Percentiles rank a stretch among this genome's conserved stretches.
Evolutionary conservation across 2,888 invertebrate genomes (phyloP).

Genomic region (Nomada hirtipes): DNA sequence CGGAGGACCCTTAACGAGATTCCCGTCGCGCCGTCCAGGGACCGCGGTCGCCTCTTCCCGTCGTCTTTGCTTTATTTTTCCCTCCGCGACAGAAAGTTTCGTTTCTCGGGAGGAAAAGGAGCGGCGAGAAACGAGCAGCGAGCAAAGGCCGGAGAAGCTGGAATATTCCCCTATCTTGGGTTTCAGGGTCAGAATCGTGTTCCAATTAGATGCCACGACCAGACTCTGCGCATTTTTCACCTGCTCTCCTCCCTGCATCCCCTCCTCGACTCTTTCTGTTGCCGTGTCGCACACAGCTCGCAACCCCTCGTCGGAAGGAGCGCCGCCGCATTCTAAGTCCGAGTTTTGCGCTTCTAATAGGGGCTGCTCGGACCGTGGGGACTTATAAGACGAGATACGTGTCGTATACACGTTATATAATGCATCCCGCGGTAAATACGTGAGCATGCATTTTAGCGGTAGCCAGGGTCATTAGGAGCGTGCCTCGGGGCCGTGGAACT

Average conservation of each 20-base stretch:
- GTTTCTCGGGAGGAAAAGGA: constrained; percentile 8
- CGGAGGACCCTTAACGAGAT: constrained; percentile 67
- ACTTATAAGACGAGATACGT: constrained; percentile 64
- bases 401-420: constrained; percentile 65
- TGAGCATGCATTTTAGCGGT: constrained; percentile 67
- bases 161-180: constrained; percentile 80
- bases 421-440: constrained; percentile 58
- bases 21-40: constrained; percentile 42
- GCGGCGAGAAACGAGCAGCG: constrained; percentile 24
- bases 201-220: constrained; percentile 79
- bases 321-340: constrained; percentile 25
- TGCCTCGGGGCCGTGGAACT: constrained; percentile 45
- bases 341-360: constrained; percentile 63
- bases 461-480: constrained; percentile 63
- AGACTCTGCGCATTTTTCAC: constrained; percentile 67
- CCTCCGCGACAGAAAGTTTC: constrained; percentile 17
- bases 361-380: constrained; percentile 41
- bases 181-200: constrained; percentile 83
- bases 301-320: constrained; percentile 8
- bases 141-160: constrained; percentile 44
- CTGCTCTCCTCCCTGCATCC: constrained; percentile 19
- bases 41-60: not conserved
- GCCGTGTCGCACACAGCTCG: constrained; percentile 23
- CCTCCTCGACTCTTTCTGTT: not conserved
- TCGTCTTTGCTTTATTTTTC: constrained; percentile 43